Conservation (phyloP, 2,113 vertebrate species). For the Ardeotis arabs region DNA sequence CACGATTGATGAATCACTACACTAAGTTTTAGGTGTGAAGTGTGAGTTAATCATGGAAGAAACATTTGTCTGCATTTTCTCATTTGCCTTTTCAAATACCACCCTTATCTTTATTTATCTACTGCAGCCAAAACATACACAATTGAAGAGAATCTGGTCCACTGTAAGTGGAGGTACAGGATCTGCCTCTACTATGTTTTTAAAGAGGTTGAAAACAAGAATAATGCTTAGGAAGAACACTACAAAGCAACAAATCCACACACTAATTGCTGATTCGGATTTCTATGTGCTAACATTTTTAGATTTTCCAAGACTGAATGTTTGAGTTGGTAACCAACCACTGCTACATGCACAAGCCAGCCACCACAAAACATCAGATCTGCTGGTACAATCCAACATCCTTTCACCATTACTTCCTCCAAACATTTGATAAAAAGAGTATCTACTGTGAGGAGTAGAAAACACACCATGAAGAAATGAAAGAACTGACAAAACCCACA, state of each 20-base stretch:
- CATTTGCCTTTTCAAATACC: not conserved
- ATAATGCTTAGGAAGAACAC: not conserved
- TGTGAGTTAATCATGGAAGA: not conserved
- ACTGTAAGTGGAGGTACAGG: not conserved
- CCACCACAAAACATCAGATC: not conserved
- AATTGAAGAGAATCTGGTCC: not conserved
- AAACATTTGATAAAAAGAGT: not conserved
- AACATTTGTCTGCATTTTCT: not conserved
- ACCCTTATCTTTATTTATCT: not conserved
- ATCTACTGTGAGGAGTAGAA: not conserved
- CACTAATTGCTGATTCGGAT: not conserved
- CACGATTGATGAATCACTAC: not conserved
- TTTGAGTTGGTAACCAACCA: not conserved
- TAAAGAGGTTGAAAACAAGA: not conserved
- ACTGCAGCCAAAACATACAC: not conserved
- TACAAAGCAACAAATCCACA: not conserved
- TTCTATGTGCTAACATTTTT: not conserved
- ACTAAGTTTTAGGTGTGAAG: not conserved
- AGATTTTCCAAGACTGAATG: not conserved
- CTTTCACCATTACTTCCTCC: not conserved
- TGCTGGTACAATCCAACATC: not conserved
- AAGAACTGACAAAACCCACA: not conserved
- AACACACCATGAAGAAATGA: not conserved
- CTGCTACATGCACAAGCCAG: not conserved
- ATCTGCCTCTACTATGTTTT: not conserved